These are phyloP conservation scores for Forbesichthys agassizii DNA, from an alignment of 2,113 vertebrate genomes.

Conservation along the genomic window DNA sequence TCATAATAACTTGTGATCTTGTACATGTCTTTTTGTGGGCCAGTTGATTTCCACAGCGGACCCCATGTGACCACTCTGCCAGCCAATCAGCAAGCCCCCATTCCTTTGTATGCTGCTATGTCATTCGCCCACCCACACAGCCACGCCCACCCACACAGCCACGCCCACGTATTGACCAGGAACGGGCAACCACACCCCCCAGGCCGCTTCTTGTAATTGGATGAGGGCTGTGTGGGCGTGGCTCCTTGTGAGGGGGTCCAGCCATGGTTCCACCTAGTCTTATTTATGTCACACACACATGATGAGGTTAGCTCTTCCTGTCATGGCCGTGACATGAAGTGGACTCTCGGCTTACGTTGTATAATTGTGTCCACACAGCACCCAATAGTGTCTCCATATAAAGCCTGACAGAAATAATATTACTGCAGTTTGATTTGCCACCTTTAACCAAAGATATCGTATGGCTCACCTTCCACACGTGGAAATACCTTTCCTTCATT, in stretches of 20 bases:
- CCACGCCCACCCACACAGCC: background rate
- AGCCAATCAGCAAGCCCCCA: slow-evolving; percentile 3
- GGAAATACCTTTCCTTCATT: no score
- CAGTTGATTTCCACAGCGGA: slow-evolving; percentile 27
- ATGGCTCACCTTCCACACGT: no score
- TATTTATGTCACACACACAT: background rate
- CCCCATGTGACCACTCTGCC: background rate
- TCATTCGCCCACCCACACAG: slow-evolving; percentile 36
- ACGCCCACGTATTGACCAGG: background rate
- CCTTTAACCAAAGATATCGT: no score
- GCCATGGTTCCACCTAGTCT: no score
- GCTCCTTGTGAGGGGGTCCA: background rate
- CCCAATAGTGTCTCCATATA: no score
- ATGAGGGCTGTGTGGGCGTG: background rate
- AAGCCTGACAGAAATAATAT: no score
- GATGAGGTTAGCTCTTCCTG: no score
- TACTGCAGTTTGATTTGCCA: no score
- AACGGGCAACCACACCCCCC: background rate
- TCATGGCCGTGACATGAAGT: no score
- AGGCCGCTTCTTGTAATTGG: background rate
- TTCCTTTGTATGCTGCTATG: slow-evolving; percentile 59
- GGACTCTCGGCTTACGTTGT: no score
- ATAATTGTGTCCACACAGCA: no score
- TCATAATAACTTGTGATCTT: slow-evolving; percentile 75
- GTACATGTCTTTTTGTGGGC: slow-evolving; percentile 64